Base-by-base conservation (phyloP, 2,797 vertebrate genomes). In the Chaetophractus vellerosus region DNA sequence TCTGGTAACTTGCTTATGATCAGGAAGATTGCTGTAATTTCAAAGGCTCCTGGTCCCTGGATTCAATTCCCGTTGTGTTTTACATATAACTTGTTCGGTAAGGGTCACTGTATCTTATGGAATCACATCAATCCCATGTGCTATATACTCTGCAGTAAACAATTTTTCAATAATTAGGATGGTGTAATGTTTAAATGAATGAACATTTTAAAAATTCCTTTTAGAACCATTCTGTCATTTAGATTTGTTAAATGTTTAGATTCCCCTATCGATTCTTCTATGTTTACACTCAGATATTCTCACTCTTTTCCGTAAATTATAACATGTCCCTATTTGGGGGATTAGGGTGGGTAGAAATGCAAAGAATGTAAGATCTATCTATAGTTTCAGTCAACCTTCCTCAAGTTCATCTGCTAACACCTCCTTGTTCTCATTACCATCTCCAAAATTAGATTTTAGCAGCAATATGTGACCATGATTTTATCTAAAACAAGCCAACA, bases 181-280 rank as follows among this genome's bases (percentile, higher is more conserved):
- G 64, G 74, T 31, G 6, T 18, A n/a, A 21, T 78, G 78, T 91
- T 55, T 0, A 76, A 76, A 61, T 86, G 16, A 41, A 75, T 86
- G 80, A 85, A 11, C 19, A 80, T 19, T 92, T 36, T n/a, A 91
- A 87, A 80, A 90, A 28, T 24, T 36, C 21, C 26, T 81, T 31
- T 50, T 61, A 89, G 38, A 75, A 84, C 41, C 83, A 93, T 55
- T 95, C 19, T 90, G 26, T 61, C 64, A n/a, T 81, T 80, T 41
- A 33, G 23, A 45, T 66, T 31, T 80, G 9, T 61, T n/a, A 79
- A 31, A 63, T 52, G 19, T 84, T 72, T 45, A 71, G 74, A 78
- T 82, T 23, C n/a, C 21, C 18, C 26, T 23, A 79, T 83, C 24
- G 74, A 28, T 24, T 83, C 55, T 52, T 83, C 64, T 45, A 52